Conservation (phyloP, 2,797 vertebrate genomes). For the Anguilla megastoma region DNA sequence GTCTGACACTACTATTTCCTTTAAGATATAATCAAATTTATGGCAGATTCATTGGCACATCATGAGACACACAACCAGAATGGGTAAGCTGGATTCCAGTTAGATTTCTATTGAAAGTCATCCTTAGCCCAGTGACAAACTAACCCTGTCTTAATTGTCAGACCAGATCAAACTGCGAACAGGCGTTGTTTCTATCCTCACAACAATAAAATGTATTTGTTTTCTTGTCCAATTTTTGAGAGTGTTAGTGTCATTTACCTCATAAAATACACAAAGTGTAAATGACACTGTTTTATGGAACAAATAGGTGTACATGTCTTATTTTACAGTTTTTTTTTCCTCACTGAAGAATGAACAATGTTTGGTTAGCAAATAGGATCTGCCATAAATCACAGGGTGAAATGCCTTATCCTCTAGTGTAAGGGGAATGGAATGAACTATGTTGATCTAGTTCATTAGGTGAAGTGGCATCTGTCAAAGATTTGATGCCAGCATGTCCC, state of each 20-base stretch:
- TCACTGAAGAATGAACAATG: not conserved
- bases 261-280: not conserved
- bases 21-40: not conserved
- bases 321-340: not conserved
- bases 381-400: not conserved
- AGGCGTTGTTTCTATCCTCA: not conserved
- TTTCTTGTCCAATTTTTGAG: not conserved
- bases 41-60: not conserved
- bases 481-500: not conserved
- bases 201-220: not conserved
- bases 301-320: not conserved
- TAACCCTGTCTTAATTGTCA: not conserved
- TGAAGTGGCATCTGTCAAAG: not conserved
- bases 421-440: not conserved
- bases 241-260: not conserved
- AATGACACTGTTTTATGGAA: not conserved
- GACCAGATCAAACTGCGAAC: not conserved
- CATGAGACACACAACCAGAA: not conserved
- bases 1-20: not conserved
- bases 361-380: not conserved
- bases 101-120: not conserved
- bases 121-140: not conserved
- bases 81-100: not conserved
- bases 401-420: not conserved
- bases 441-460: conserved; percentile 5